A percentile compares a stretch with the other conserved stretches of the same genome.
These are phyloP conservation scores for Sceloporus tristichus DNA, from an alignment of 2,113 vertebrate species.

Conservation along the genomic window DNA sequence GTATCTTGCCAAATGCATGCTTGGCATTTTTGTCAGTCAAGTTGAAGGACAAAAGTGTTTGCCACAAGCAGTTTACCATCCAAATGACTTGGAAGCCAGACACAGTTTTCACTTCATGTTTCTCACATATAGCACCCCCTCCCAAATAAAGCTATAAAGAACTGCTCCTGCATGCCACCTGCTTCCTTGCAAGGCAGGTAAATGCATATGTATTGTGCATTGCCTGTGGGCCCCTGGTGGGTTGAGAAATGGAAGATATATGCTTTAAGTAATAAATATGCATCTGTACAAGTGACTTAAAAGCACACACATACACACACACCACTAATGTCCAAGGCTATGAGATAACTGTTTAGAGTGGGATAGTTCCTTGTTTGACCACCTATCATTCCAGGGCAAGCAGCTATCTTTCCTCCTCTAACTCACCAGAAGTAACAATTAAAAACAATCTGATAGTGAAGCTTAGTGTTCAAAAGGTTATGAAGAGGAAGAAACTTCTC, in stretches of 20 bases:
- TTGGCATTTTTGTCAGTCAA: not conserved
- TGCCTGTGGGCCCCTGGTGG: too few relatives aligned
- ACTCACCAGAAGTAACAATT: not conserved
- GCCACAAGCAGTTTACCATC: not conserved
- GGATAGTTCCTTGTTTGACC: not conserved
- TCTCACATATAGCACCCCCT: not conserved
- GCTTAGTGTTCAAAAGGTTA: not conserved
- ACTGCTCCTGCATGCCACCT: too few relatives aligned
- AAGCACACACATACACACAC: too few relatives aligned
- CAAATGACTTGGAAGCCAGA: not conserved
- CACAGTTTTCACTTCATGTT: not conserved
- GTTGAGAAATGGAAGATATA: too few relatives aligned
- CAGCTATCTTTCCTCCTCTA: not conserved
- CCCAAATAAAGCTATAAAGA: too few relatives aligned
- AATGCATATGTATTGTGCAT: too few relatives aligned
- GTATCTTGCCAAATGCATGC: not conserved
- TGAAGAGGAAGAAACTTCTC: too few relatives aligned
- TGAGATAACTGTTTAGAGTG: too few relatives aligned
- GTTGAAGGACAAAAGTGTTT: constrained; percentile 3
- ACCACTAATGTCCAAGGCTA: too few relatives aligned
- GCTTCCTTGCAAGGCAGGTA: too few relatives aligned
- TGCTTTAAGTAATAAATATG: too few relatives aligned
- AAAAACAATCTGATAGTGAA: not conserved
- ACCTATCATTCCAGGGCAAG: too few relatives aligned
- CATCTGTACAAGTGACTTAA: not conserved